phyloP scores from a whole-genome alignment of 2,113 vertebrate genomes.

The Montifringilla adamsi region DNA sequence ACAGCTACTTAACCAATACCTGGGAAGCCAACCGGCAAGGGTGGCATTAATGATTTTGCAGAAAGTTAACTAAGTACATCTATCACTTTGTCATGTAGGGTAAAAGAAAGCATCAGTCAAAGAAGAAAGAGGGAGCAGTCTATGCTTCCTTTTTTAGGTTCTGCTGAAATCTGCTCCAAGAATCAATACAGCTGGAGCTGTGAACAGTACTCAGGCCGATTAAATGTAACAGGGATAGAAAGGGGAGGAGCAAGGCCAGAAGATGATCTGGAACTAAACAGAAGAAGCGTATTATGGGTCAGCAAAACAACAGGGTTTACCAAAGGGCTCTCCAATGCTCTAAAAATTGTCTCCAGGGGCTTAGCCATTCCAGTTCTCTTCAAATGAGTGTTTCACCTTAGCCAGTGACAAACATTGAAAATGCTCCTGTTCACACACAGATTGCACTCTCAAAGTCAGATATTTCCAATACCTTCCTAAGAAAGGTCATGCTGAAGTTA shows the following conservation, averaged over 20 bases:
- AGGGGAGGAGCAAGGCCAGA: not conserved
- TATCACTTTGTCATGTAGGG: constrained; percentile 73
- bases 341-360: not conserved
- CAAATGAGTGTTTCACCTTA: not conserved
- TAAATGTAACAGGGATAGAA: constrained; percentile 39
- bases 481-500: not conserved
- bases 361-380: not conserved
- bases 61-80: constrained; percentile 77
- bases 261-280: not conserved
- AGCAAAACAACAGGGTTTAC: not conserved
- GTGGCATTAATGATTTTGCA: constrained; percentile 72
- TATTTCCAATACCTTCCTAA: not conserved
- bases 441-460: not conserved
- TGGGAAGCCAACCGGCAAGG: constrained; percentile 60
- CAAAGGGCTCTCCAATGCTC: not conserved
- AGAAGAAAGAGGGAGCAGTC: constrained; percentile 38
- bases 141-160: constrained; percentile 42
- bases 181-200: constrained; percentile 60
- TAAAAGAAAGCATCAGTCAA: constrained; percentile 75
- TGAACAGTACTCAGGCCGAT: constrained; percentile 29
- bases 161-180: constrained; percentile 56
- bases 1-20: constrained; percentile 61
- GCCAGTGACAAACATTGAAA: not conserved
- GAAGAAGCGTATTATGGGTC: not conserved
- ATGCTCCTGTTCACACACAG: not conserved